Conservation (phyloP, 2,888 invertebrate genomes). For the Drosophila atripex region DNA sequence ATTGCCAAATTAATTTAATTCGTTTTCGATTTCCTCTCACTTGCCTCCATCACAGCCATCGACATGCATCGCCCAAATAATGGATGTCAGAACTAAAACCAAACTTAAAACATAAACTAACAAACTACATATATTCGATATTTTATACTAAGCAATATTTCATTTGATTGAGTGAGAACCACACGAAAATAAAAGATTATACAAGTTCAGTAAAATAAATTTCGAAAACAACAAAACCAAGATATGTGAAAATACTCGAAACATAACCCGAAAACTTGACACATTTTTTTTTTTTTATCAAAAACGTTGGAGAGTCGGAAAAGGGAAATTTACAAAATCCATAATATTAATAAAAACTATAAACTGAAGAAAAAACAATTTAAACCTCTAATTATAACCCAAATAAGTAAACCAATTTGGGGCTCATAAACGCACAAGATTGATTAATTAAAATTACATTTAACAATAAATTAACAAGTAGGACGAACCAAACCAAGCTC, state of each 20-base stretch:
- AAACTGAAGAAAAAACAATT: constrained; percentile 48
- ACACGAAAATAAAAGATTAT: constrained; percentile 31
- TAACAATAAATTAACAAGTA: constrained; percentile 15
- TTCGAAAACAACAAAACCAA: constrained; percentile 14
- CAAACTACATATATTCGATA: constrained; percentile 30
- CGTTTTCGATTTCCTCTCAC: constrained; percentile 16
- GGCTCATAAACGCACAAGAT: constrained; percentile 67
- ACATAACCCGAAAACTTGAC: background rate
- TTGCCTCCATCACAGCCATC: constrained; percentile 32
- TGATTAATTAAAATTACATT: constrained; percentile 33
- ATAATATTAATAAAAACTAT: background rate
- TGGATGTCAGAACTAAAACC: constrained; percentile 56
- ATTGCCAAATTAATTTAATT: constrained; percentile 6
- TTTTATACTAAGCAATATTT: constrained; percentile 72
- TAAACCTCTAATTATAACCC: constrained; percentile 47
- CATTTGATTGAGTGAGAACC: constrained; percentile 70
- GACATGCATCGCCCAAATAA: constrained; percentile 35
- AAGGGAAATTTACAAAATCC: background rate
- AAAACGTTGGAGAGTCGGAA: background rate
- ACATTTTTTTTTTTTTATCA: background rate
- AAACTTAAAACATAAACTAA: constrained; percentile 20
- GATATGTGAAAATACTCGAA: constrained; percentile 21
- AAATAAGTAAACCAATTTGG: constrained; percentile 44
- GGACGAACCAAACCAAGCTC: constrained; percentile 18
- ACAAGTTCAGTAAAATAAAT: constrained; percentile 10